Percentiles rank a stretch among this genome's conserved stretches.
Conservation (phyloP, 2,888 invertebrate species). For the Diploptera punctata region DNA sequence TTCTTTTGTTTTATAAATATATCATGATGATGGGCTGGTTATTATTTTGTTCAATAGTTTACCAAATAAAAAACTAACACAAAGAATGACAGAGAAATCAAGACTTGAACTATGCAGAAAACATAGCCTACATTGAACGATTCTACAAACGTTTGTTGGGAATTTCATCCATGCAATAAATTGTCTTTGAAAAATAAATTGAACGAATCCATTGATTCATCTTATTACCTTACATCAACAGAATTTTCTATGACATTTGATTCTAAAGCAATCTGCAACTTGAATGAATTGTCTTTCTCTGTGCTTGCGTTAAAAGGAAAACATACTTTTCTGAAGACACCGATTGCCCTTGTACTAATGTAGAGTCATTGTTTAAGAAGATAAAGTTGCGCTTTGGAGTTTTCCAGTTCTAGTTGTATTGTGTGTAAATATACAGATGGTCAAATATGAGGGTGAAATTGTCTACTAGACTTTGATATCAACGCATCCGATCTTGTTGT, state of each 20-base stretch:
- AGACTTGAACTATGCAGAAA: too few species aligned
- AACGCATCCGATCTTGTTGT: constrained; percentile 28
- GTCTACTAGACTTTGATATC: constrained; percentile 26
- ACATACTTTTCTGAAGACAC: not conserved
- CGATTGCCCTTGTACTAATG: not conserved
- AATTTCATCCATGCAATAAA: not conserved
- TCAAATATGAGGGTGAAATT: constrained; percentile 25
- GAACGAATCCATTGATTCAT: not conserved
- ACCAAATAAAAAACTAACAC: too few species aligned
- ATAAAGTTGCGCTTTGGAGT: constrained; percentile 30
- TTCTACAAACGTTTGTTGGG: not conserved
- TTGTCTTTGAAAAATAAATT: constrained; percentile 45
- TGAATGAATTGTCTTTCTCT: constrained; percentile 28
- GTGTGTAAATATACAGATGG: constrained; percentile 34
- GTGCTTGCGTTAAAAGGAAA: not conserved
- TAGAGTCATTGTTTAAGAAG: not conserved
- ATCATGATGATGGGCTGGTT: too few species aligned
- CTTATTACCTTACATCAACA: not conserved
- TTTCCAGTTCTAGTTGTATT: constrained; percentile 21
- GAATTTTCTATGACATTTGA: not conserved
- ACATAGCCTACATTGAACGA: not conserved
- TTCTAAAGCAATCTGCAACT: constrained; percentile 1
- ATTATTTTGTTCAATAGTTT: too few species aligned
- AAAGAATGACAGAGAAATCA: too few species aligned
- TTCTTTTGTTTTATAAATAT: too few species aligned